These are phyloP conservation scores for Coreoperca whiteheadi DNA, from an alignment of 2,113 vertebrate genomes.

Conservation along the genomic window DNA sequence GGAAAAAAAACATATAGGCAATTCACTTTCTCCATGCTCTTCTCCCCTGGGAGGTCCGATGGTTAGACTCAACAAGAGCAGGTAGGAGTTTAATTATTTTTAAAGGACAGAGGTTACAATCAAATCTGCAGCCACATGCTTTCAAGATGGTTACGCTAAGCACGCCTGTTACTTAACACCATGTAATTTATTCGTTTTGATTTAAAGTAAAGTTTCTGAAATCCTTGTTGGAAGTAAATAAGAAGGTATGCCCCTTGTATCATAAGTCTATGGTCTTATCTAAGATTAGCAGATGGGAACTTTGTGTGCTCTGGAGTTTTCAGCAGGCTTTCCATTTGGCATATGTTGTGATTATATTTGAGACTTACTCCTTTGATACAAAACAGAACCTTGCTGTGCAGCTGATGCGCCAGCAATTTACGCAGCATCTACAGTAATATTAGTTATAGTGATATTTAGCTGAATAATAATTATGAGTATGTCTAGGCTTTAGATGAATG, in stretches of 20 bases:
- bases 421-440: not conserved
- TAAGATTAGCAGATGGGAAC: slow-evolving; percentile 40
- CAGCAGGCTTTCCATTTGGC: slow-evolving; percentile 12
- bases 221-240: slow-evolving; percentile 2
- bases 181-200: not conserved
- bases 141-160: not conserved
- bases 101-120: slow-evolving; percentile 6
- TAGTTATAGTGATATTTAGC: not conserved
- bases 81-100: slow-evolving; percentile 21
- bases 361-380: slow-evolving; percentile 1
- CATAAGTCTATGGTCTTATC: slow-evolving; percentile 8
- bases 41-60: slow-evolving; percentile 9
- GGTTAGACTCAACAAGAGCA: slow-evolving; percentile 18
- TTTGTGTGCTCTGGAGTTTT: slow-evolving; percentile 28
- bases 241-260: not conserved
- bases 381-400: slow-evolving; percentile 4
- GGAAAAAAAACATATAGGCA: not conserved
- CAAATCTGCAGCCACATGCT: slow-evolving; percentile 9
- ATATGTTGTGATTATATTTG: slow-evolving; percentile 1
- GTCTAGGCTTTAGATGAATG: not conserved
- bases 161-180: not conserved
- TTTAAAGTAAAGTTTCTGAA: slow-evolving; percentile 3
- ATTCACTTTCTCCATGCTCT: not conserved
- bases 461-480: not conserved
- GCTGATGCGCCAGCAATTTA: not conserved